These are phyloP conservation scores for Cinclus mexicanus DNA, from an alignment of 2,113 vertebrate genomes.

Conservation along the genomic window DNA sequence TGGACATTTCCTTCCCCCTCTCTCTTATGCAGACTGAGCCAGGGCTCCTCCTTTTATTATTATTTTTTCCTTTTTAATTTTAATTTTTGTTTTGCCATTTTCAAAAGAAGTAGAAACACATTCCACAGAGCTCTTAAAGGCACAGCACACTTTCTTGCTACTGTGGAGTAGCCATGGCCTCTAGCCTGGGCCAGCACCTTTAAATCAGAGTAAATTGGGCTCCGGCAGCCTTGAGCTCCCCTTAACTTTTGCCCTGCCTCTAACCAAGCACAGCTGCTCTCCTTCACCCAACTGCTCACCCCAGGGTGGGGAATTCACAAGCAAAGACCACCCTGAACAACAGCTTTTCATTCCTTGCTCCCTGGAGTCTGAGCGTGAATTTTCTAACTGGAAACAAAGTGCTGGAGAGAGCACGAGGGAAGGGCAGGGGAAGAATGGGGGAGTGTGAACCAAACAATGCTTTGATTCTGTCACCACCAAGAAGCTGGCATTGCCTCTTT, in stretches of 20 bases:
- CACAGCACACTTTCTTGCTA: neutral
- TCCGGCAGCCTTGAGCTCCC: neutral
- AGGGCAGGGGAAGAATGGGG: conserved; percentile 33
- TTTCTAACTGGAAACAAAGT: conserved; percentile 55
- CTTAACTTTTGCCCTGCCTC: conserved; percentile 39
- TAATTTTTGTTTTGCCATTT: conserved; percentile 32
- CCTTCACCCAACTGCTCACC: conserved; percentile 66
- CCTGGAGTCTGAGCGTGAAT: conserved; percentile 26
- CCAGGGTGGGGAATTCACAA: conserved; percentile 51
- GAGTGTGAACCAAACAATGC: conserved; percentile 43
- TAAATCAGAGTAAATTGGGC: neutral
- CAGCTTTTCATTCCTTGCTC: conserved; percentile 55
- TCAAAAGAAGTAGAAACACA: conserved; percentile 6
- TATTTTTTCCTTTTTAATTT: conserved; percentile 6
- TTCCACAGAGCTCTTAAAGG: neutral
- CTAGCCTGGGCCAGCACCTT: neutral
- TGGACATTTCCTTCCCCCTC: neutral
- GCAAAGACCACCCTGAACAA: conserved; percentile 73
- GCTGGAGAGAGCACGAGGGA: neutral
- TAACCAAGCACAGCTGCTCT: conserved; percentile 74
- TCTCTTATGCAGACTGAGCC: neutral
- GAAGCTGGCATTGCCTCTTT: neutral
- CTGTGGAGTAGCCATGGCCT: neutral
- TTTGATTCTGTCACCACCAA: conserved; percentile 10
- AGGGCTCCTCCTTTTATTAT: neutral